Evolutionary conservation across 1,140 invertebrate species (phyloP), one percentile per base, ranked within the genome.

Genomic region (Meloidogyne hapla): DNA sequence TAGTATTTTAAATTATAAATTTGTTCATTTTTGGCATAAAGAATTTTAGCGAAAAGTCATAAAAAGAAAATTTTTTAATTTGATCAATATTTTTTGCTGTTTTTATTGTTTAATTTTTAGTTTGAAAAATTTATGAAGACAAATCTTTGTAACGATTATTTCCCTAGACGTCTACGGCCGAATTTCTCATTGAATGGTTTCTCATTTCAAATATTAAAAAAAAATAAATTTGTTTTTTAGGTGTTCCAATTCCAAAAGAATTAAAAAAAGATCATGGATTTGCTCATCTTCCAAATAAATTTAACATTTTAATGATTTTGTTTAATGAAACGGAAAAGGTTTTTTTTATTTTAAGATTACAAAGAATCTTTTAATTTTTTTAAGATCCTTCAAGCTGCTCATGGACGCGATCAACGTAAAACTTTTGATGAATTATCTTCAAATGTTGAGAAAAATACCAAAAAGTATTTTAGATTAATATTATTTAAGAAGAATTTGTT

Each of bases 401-500:
- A 56, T 45, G 69, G 69, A 8, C 69, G 69, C 45, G 69, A 70
- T 26, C 69, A 70, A 48, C 69, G 69, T 2, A 70, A 56, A 61
- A 70, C 69, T 70, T 70, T 70, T 45, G 69, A 45, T 18, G 45
- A 70, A 45, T 26, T 70, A 6, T 42, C 69, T 18, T 25, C 38
- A 18, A 70, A 70, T 70, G 69, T 70, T 45, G 69, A 70, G n/a
- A 70, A 70, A 21, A 70, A 70, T 45, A 56, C 38, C 18, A 61
- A 61, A 70, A 70, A 25, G 69, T 70, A 25, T 28, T 68, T 68
- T 68, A 40, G 12, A 68, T n/a, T 6, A 8, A 6, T 33, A 33
- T 33, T 33, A 33, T 6, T 33, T 6, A 6, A 8, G 33, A 33
- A 33, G 10, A 42, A 42, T 18, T 18, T 9, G 5, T 56, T 56